Evolutionary conservation across 2,797 vertebrate species (phyloP).

Genomic region (Rhodeus uyekii): DNA sequence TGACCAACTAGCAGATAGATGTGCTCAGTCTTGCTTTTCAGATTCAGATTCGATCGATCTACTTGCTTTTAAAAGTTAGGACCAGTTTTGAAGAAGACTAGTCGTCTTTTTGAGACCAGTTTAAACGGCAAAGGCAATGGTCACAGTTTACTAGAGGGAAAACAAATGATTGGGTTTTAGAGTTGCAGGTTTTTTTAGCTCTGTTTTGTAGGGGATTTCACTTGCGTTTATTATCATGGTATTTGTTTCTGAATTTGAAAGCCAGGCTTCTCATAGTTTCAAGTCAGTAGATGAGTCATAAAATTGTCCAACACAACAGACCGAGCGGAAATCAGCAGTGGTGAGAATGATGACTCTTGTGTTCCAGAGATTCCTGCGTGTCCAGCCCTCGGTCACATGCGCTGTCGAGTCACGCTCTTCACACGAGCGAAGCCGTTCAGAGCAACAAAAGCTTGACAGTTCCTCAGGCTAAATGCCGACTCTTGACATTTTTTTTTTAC

Average conservation of each 20-base stretch:
- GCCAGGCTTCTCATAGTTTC: background rate
- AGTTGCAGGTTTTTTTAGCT: background rate
- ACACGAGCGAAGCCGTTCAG: too few species aligned
- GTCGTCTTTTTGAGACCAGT: too few species aligned
- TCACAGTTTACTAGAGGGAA: background rate
- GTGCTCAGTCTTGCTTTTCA: background rate
- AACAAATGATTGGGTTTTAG: background rate
- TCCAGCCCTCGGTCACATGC: constrained; percentile 19
- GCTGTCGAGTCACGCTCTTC: constrained; percentile 5
- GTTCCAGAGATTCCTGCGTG: background rate
- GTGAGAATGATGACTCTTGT: background rate
- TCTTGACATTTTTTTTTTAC: too few species aligned
- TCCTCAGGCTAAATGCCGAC: background rate
- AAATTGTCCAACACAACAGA: background rate
- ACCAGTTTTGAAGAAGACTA: background rate
- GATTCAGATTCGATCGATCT: background rate
- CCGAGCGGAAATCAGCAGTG: background rate
- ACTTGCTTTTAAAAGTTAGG: background rate
- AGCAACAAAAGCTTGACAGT: background rate
- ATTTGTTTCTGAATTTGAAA: background rate
- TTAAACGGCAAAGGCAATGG: too few species aligned
- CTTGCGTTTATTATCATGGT: background rate
- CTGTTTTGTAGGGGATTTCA: background rate
- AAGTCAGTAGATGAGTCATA: background rate
- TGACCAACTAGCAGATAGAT: background rate